Evolutionary conservation across 2,797 vertebrate genomes (phyloP).

Genomic region (Tauraco hartlaubi): DNA sequence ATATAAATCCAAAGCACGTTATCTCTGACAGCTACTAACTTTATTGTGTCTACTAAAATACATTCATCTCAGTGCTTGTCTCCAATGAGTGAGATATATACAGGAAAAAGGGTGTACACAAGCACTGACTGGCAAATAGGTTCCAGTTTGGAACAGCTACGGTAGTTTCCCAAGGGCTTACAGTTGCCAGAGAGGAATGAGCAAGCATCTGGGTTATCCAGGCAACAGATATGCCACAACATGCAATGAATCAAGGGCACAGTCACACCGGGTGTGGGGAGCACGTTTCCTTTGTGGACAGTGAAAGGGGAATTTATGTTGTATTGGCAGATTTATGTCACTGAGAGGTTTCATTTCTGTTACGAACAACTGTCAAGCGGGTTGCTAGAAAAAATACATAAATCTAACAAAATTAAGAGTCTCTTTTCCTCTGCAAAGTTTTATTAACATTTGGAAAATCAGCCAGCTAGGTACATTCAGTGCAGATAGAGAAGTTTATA

Average conservation of each 20-base stretch:
- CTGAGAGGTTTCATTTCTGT: background rate
- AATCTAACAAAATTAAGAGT: background rate
- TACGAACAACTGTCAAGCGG: background rate
- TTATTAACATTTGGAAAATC: background rate
- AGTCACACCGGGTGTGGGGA: accelerated
- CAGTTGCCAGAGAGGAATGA: background rate
- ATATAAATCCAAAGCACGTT: background rate
- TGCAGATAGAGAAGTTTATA: background rate
- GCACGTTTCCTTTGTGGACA: background rate
- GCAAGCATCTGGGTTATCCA: background rate
- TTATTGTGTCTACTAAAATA: background rate
- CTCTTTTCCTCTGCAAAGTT: background rate
- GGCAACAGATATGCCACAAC: background rate
- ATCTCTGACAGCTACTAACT: background rate
- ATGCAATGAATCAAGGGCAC: background rate
- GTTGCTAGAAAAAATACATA: background rate
- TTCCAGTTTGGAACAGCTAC: background rate
- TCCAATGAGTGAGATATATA: background rate
- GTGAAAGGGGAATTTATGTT: background rate
- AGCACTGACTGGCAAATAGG: background rate
- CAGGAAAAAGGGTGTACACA: background rate
- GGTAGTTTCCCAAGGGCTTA: background rate
- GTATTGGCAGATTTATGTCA: background rate
- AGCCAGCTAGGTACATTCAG: background rate
- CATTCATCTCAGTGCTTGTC: background rate